Evolutionary conservation across 2,797 vertebrate genomes (phyloP).

Genomic region (Molothrus ater): DNA sequence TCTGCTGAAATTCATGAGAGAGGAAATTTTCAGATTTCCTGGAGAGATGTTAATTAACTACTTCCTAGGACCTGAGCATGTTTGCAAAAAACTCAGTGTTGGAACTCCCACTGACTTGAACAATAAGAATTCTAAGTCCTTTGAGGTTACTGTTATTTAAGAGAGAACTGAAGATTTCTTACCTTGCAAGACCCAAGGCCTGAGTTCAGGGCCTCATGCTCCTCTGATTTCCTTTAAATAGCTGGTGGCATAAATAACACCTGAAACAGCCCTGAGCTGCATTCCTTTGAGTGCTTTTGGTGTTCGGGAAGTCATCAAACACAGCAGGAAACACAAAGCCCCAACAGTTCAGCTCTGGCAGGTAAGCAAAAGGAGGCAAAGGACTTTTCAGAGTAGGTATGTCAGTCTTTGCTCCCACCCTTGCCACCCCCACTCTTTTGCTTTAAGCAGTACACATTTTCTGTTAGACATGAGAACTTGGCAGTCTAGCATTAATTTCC

Average conservation of each 20-base stretch:
- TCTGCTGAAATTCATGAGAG: neutral
- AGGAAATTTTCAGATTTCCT: neutral
- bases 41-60: conserved; percentile 5
- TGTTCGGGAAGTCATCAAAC: neutral
- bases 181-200: neutral
- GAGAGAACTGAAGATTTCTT: conserved; percentile 6
- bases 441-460: neutral
- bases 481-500: neutral
- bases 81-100: neutral
- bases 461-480: neutral
- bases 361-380: neutral
- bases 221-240: conserved; percentile 12
- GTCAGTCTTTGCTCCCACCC: neutral
- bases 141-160: conserved; percentile 3
- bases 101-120: neutral
- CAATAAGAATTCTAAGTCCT: neutral
- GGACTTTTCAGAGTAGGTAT: neutral
- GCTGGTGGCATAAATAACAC: conserved; percentile 34
- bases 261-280: conserved; percentile 4
- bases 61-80: neutral
- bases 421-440: neutral
- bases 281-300: neutral
- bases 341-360: neutral
- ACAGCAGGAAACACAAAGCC: neutral
- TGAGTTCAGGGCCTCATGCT: neutral